Conservation (phyloP, 2,797 vertebrate species). For the Pseudomugil gertrudae region DNA sequence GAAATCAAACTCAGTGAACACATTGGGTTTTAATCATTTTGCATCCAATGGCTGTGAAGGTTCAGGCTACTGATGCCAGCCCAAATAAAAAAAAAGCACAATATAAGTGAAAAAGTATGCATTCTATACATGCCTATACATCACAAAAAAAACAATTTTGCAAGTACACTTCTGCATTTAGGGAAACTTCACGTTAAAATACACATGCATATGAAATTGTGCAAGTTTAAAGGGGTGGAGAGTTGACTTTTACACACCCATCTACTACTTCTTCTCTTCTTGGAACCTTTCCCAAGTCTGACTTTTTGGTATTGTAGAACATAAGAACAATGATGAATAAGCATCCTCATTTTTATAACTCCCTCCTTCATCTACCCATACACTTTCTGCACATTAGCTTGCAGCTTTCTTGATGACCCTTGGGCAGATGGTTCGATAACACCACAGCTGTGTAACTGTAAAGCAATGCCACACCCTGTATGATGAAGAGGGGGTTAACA, state of each 20-base stretch:
- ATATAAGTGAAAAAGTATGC: too few relatives aligned
- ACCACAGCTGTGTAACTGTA: conserved; percentile 61
- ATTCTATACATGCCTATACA: too few relatives aligned
- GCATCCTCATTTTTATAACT: background rate
- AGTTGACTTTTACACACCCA: conserved; percentile 52
- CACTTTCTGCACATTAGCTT: conserved; percentile 44
- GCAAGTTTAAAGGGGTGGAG: conserved; percentile 54
- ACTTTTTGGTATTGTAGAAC: conserved; percentile 58
- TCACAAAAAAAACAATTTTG: background rate
- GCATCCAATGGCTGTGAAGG: background rate
- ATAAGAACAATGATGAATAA: conserved; percentile 55
- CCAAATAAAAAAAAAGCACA: background rate
- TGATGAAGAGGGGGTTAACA: conserved; percentile 50
- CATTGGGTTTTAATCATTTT: background rate
- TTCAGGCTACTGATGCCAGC: background rate
- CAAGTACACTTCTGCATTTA: conserved; percentile 4
- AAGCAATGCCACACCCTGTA: conserved; percentile 58
- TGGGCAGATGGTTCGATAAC: conserved; percentile 73
- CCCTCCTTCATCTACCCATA: conserved; percentile 21
- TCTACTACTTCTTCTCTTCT: conserved; percentile 37
- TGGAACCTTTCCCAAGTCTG: conserved; percentile 67
- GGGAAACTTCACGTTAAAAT: conserved; percentile 24
- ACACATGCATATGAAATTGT: conserved; percentile 25
- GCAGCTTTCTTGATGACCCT: conserved; percentile 65
- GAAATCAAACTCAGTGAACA: background rate